Conservation (phyloP, 2,797 vertebrate genomes). For the Prunella strophiata region DNA sequence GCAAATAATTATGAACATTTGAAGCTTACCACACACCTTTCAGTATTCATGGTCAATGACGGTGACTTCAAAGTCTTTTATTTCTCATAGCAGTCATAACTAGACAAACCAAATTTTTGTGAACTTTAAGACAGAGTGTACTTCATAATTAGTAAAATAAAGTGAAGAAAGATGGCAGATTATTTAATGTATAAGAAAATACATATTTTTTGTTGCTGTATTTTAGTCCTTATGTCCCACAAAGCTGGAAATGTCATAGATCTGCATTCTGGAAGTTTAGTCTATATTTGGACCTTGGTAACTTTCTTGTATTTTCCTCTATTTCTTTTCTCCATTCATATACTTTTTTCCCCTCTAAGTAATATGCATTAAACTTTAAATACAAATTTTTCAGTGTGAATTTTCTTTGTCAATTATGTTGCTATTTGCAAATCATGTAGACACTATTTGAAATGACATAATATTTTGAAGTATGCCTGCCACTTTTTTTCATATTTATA, state of each 20-base stretch:
- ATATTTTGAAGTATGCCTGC: background rate
- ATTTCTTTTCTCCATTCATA: background rate
- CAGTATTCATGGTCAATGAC: background rate
- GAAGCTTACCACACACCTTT: background rate
- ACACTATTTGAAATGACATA: background rate
- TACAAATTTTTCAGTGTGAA: background rate
- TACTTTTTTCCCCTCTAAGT: background rate
- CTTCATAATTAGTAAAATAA: background rate
- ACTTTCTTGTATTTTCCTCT: background rate
- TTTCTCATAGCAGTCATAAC: background rate
- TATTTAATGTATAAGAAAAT: background rate
- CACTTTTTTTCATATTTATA: background rate
- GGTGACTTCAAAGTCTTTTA: background rate
- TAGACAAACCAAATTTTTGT: background rate
- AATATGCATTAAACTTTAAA: background rate
- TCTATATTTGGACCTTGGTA: background rate
- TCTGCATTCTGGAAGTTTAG: background rate
- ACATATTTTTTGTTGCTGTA: background rate
- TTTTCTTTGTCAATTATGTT: background rate
- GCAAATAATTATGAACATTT: background rate
- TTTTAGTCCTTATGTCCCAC: background rate
- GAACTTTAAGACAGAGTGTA: background rate
- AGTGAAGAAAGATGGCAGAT: background rate
- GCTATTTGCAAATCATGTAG: background rate
- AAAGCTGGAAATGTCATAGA: background rate